A percentile compares a stretch with the other conserved stretches of the same genome.
Evolutionary conservation across 2,113 vertebrate species (phyloP).

Genomic region (Pithys albifrons): DNA sequence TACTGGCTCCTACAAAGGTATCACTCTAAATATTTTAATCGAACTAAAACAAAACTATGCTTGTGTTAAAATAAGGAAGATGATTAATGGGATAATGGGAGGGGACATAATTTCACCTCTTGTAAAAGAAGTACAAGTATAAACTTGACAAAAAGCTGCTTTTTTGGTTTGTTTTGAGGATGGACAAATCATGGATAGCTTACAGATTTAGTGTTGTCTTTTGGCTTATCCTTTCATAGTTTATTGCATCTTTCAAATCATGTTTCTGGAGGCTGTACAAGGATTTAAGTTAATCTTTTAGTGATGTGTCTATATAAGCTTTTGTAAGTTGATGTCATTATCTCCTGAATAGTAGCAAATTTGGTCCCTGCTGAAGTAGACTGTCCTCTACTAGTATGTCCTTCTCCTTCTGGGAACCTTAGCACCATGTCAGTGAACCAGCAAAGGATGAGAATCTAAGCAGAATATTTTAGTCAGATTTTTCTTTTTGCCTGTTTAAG

Average conservation of each 20-base stretch:
- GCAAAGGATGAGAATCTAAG: not conserved
- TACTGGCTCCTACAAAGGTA: not conserved
- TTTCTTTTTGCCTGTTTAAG: not conserved
- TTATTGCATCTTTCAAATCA: not conserved
- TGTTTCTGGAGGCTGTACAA: not conserved
- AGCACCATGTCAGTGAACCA: not conserved
- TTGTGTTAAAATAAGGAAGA: not conserved
- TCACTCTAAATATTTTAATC: not conserved
- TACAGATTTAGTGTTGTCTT: not conserved
- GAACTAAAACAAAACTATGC: not conserved
- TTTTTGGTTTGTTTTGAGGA: not conserved
- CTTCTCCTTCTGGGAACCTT: not conserved
- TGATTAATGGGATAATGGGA: not conserved
- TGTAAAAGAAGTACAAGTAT: not conserved
- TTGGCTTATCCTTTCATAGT: not conserved
- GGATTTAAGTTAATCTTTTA: not conserved
- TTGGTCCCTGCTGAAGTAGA: not conserved
- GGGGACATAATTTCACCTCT: not conserved
- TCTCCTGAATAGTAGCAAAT: not conserved
- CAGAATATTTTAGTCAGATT: not conserved
- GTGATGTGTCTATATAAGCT: not conserved
- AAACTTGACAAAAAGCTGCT: not conserved
- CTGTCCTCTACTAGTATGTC: not conserved
- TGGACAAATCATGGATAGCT: not conserved
- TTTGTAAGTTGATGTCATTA: not conserved